A percentile compares a stretch with the other conserved stretches of the same genome.
Evolutionary conservation across 2,888 invertebrate species (phyloP).

Genomic region (Seira ritae): DNA sequence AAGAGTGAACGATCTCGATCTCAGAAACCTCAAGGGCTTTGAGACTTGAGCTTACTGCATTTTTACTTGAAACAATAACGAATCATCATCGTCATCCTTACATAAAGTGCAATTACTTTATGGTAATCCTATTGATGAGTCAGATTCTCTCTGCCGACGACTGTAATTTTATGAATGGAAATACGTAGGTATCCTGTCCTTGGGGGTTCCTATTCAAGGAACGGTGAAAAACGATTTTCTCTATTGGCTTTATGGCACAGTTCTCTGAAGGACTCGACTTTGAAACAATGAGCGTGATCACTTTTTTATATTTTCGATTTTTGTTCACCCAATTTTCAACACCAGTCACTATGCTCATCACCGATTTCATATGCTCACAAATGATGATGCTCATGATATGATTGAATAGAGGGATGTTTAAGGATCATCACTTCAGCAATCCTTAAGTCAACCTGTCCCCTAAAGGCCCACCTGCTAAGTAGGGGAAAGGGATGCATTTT

Average conservation of each 20-base stretch:
- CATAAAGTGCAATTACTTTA: constrained; percentile 44
- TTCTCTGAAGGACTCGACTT: no score
- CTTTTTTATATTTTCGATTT: neutral
- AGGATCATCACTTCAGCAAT: neutral
- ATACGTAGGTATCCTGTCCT: constrained; percentile 17
- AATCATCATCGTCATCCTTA: constrained; percentile 35
- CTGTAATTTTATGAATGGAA: constrained; percentile 49
- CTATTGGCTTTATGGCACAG: constrained; percentile 15
- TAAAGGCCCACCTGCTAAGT: constrained; percentile 71
- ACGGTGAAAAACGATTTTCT: constrained; percentile 11
- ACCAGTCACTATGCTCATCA: neutral
- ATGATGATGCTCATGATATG: no score
- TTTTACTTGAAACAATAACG: constrained; percentile 41
- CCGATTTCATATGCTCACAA: neutral
- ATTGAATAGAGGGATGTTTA: no score
- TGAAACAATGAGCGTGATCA: no score
- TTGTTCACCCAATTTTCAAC: neutral
- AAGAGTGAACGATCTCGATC: no score
- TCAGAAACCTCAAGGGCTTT: constrained; percentile 37
- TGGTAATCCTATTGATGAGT: constrained; percentile 44
- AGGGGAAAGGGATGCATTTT: constrained; percentile 18
- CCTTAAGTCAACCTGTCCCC: constrained; percentile 71
- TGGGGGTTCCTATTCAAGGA: constrained; percentile 46
- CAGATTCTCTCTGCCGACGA: neutral
- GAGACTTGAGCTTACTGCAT: no score